These are phyloP conservation scores for Tenthredo livida DNA, from an alignment of 2,888 invertebrate genomes.

Conservation along the genomic window DNA sequence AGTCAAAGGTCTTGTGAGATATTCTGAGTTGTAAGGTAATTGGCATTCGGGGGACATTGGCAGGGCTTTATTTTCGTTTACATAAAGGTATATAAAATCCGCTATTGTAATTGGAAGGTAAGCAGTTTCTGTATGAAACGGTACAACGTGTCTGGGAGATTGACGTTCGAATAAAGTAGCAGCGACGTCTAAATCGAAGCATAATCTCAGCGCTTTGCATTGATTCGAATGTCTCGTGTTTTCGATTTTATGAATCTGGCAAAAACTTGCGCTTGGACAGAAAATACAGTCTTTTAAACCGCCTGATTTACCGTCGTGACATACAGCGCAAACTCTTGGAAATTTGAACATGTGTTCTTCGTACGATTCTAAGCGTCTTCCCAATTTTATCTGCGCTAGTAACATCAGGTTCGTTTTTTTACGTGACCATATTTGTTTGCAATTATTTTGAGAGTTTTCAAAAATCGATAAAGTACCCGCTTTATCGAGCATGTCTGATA, in stretches of 20 bases:
- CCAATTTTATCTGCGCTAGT: conserved; percentile 60
- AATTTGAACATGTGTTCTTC: conserved; percentile 71
- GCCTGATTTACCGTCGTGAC: conserved; percentile 63
- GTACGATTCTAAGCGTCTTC: conserved; percentile 62
- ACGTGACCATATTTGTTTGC: conserved; percentile 61
- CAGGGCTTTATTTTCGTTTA: conserved; percentile 56
- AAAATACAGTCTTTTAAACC: conserved; percentile 64
- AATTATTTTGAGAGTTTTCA: conserved; percentile 53
- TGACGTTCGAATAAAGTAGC: conserved; percentile 56
- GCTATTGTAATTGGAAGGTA: conserved; percentile 65
- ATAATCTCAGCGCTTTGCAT: conserved; percentile 63
- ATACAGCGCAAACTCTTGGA: conserved; percentile 69
- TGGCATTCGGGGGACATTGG: conserved; percentile 60
- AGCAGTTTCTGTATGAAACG: conserved; percentile 60
- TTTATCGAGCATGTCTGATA: conserved; percentile 61
- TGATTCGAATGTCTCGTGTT: conserved; percentile 57
- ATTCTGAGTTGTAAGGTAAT: conserved; percentile 64
- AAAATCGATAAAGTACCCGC: conserved; percentile 58
- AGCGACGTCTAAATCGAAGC: conserved; percentile 66
- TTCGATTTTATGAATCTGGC: conserved; percentile 62
- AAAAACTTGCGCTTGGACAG: conserved; percentile 70
- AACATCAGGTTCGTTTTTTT: conserved; percentile 67
- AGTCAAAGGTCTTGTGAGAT: conserved; percentile 70
- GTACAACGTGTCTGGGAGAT: conserved; percentile 62
- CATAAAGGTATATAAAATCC: conserved; percentile 63